These are phyloP conservation scores for Lysandra coridon DNA, from an alignment of 2,888 invertebrate genomes.

Conservation along the genomic window DNA sequence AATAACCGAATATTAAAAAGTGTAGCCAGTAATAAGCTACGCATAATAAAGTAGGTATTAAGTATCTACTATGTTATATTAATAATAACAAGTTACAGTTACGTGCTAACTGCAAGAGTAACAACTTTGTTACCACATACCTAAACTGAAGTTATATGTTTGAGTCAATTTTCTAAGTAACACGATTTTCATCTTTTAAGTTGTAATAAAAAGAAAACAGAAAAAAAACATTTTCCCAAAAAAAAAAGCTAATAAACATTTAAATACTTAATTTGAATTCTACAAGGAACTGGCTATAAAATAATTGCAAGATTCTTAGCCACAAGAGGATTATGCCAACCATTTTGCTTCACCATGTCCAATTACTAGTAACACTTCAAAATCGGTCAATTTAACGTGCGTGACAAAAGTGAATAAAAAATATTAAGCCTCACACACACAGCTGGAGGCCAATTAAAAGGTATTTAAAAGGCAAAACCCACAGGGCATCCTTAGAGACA, in stretches of 20 bases:
- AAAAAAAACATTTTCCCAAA: not conserved
- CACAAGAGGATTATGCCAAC: not conserved
- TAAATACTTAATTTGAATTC: not conserved
- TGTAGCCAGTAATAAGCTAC: no score
- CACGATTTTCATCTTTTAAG: no score
- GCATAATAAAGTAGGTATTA: no score
- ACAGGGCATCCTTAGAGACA: conserved; percentile 39
- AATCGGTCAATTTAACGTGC: conserved; percentile 36
- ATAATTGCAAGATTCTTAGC: not conserved
- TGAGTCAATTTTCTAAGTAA: not conserved
- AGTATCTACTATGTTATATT: not conserved
- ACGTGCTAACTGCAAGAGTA: not conserved
- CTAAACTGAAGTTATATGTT: not conserved
- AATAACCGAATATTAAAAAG: no score
- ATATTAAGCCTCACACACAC: conserved; percentile 32
- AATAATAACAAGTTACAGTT: not conserved
- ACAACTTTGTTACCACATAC: not conserved
- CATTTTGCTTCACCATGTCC: not conserved
- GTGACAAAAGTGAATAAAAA: conserved; percentile 38
- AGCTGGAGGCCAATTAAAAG: conserved; percentile 65
- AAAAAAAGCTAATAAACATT: not conserved
- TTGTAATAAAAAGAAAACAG: no score
- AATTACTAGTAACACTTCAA: conserved; percentile 27
- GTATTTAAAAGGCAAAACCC: conserved; percentile 64
- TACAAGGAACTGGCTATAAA: not conserved